phyloP scores from a whole-genome alignment of 2,113 vertebrate species.

The Tyto alba region DNA sequence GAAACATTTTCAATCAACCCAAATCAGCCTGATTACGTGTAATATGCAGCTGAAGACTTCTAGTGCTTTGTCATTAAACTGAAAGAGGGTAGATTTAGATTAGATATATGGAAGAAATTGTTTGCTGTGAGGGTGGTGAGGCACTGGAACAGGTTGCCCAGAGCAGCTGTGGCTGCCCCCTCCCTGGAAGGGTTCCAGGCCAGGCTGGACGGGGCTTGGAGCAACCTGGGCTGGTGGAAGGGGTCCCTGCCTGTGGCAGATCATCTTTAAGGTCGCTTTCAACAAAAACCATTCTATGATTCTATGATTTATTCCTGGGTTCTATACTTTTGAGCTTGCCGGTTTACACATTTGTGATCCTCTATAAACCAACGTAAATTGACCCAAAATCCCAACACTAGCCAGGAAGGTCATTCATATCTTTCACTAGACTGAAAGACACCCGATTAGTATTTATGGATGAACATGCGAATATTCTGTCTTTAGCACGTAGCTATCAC shows the following conservation, averaged over 20 bases:
- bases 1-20: not conserved
- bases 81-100: too few species aligned
- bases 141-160: too few species aligned
- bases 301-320: not conserved
- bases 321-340: not conserved
- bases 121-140: too few species aligned
- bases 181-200: too few species aligned
- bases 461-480: not conserved
- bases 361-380: not conserved
- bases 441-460: not conserved
- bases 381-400: not conserved
- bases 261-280: too few species aligned
- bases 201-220: too few species aligned
- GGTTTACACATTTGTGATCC: not conserved
- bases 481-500: not conserved
- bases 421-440: not conserved
- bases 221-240: too few species aligned
- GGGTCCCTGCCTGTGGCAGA: too few species aligned
- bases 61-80: not conserved
- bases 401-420: not conserved
- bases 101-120: too few species aligned
- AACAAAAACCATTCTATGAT: too few species aligned
- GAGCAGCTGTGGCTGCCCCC: too few species aligned
- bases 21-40: not conserved
- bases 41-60: conserved; percentile 8